A percentile compares a stretch with the other conserved stretches of the same genome.
phyloP scores from a whole-genome alignment of 2,888 invertebrate genomes.

The Baccha elongata region DNA sequence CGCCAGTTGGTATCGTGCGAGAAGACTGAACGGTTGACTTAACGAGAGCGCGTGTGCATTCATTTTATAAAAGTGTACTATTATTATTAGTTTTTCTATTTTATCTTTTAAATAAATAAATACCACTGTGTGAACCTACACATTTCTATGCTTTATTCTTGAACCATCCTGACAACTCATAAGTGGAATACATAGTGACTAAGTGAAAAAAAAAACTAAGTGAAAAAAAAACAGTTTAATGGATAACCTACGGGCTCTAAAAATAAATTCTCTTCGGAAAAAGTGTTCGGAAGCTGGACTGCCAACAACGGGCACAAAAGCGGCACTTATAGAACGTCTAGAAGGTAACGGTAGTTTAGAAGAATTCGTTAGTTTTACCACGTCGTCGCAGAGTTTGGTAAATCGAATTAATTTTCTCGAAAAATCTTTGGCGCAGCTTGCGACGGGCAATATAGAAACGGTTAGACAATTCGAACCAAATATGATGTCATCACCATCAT shows the following conservation, averaged over 20 bases:
- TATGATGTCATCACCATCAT: background rate
- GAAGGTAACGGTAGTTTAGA: background rate
- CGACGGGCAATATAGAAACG: background rate
- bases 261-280: slow-evolving; percentile 2
- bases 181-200: no score
- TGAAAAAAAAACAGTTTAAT: no score
- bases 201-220: no score
- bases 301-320: slow-evolving; percentile 3
- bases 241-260: background rate
- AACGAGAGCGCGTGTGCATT: no score
- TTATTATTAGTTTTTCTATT: no score
- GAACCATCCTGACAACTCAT: no score
- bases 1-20: no score
- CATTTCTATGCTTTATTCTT: no score
- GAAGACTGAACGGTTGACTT: no score
- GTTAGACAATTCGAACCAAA: background rate
- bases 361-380: background rate
- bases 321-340: background rate
- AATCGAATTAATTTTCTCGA: background rate
- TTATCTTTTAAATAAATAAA: no score
- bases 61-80: no score
- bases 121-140: no score
- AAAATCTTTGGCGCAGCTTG: background rate
- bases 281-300: slow-evolving; percentile 5
- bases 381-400: background rate